phyloP scores from a whole-genome alignment of 1,140 invertebrate genomes.

The Ephestia elutella region DNA sequence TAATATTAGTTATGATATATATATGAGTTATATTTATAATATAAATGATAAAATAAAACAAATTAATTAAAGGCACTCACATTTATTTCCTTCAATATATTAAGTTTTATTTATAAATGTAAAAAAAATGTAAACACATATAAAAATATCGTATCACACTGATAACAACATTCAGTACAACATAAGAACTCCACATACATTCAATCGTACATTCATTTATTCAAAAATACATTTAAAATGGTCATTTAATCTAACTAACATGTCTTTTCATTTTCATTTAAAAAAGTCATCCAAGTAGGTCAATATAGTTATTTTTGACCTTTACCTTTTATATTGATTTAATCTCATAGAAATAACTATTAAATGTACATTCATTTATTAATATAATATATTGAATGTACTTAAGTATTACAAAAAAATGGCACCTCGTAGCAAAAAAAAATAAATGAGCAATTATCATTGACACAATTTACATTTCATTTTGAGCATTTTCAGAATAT shows the following conservation, averaged over 20 bases:
- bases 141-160: conserved; percentile 61
- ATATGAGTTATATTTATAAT: too few relatives aligned
- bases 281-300: too few relatives aligned
- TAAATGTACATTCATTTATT: neutral
- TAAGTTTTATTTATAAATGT: conserved; percentile 57
- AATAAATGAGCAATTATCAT: neutral
- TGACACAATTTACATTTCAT: neutral
- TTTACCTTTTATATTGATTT: too few relatives aligned
- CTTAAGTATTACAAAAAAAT: conserved; percentile 7
- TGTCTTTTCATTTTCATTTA: too few relatives aligned
- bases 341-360: too few relatives aligned
- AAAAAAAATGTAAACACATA: conserved; percentile 45
- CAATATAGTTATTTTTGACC: too few relatives aligned
- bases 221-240: neutral
- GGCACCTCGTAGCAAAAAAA: conserved; percentile 12
- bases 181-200: neutral
- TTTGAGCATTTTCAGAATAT: neutral
- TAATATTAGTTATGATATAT: too few relatives aligned
- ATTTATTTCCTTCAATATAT: conserved; percentile 61
- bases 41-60: conserved; percentile 31
- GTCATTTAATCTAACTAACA: too few relatives aligned
- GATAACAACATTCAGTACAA: conserved; percentile 40
- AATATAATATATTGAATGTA: neutral
- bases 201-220: conserved; percentile 6
- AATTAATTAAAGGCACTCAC: conserved; percentile 49